Conservation (phyloP, 1,140 invertebrate genomes). For the Drosophila serrata region DNA sequence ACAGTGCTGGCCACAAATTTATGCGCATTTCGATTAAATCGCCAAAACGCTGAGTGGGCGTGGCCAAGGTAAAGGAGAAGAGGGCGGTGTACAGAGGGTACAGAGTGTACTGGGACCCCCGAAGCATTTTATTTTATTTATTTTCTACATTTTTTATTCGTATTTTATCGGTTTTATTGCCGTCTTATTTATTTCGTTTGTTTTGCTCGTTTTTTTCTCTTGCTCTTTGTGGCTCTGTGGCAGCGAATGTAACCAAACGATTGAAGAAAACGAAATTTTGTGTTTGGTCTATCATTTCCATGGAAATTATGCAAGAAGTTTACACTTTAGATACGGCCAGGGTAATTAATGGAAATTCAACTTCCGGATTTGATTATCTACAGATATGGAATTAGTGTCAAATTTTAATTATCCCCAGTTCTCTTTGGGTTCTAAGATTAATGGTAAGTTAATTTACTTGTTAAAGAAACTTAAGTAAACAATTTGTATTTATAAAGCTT, state of each 20-base stretch:
- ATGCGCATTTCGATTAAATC: slow-evolving; percentile 81
- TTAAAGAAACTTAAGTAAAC: background rate
- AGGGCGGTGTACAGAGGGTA: background rate
- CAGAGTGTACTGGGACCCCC: slow-evolving; percentile 18
- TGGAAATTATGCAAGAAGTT: slow-evolving; percentile 39
- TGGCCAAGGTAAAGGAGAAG: slow-evolving; percentile 31
- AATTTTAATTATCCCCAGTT: background rate
- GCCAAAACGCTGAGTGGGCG: slow-evolving; percentile 64
- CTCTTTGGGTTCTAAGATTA: background rate
- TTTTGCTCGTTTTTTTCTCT: slow-evolving; percentile 28
- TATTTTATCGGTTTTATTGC: slow-evolving; percentile 39
- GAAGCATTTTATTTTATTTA: slow-evolving; percentile 20
- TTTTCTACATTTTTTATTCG: slow-evolving; percentile 26
- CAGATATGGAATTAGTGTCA: slow-evolving; percentile 1
- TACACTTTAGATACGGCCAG: slow-evolving; percentile 7
- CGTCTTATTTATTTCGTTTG: slow-evolving; percentile 45
- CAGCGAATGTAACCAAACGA: slow-evolving; percentile 35
- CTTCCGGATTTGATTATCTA: slow-evolving; percentile 3
- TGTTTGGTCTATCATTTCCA: slow-evolving; percentile 36
- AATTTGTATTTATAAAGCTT: background rate
- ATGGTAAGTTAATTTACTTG: background rate
- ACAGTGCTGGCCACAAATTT: slow-evolving; percentile 60
- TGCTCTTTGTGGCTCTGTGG: background rate
- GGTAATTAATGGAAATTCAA: slow-evolving; percentile 26
- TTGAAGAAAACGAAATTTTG: slow-evolving; percentile 23